Evolutionary conservation across 92 coral and sea anemone species (phyloP).

Genomic region (Siderastrea siderea): DNA sequence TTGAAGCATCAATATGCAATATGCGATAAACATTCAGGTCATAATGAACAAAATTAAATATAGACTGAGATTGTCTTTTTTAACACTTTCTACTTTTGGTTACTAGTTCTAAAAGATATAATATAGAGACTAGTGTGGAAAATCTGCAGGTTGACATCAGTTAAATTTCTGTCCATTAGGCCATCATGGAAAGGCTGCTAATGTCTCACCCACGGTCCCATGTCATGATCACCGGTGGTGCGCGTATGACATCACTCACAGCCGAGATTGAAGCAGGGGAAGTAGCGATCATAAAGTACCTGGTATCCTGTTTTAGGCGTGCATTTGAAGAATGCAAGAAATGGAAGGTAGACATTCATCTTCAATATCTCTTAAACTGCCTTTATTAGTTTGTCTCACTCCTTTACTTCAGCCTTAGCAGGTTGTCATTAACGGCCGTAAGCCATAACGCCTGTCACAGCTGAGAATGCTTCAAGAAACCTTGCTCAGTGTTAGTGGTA

Average conservation of each 20-base stretch:
- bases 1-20: no score
- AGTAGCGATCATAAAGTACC: constrained; percentile 78
- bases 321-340: constrained; percentile 76
- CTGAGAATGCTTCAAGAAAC: no score
- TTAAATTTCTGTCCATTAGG: constrained; percentile 55
- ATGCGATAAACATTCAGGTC: no score
- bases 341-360: constrained; percentile 69
- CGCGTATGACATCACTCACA: constrained; percentile 72
- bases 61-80: no score
- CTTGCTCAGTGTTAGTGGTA: no score
- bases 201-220: constrained; percentile 83
- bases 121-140: no score
- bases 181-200: constrained; percentile 86
- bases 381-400: background rate
- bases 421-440: background rate
- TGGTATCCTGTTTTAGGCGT: constrained; percentile 80
- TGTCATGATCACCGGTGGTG: constrained; percentile 80
- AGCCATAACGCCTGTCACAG: no score
- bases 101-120: no score
- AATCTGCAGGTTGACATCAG: no score
- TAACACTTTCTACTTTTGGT: no score
- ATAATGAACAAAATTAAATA: no score
- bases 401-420: background rate
- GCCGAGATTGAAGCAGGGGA: constrained; percentile 92
- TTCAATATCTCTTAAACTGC: background rate